Evolutionary conservation across 2,113 vertebrate species (phyloP).

Genomic region (Podiceps cristatus): DNA sequence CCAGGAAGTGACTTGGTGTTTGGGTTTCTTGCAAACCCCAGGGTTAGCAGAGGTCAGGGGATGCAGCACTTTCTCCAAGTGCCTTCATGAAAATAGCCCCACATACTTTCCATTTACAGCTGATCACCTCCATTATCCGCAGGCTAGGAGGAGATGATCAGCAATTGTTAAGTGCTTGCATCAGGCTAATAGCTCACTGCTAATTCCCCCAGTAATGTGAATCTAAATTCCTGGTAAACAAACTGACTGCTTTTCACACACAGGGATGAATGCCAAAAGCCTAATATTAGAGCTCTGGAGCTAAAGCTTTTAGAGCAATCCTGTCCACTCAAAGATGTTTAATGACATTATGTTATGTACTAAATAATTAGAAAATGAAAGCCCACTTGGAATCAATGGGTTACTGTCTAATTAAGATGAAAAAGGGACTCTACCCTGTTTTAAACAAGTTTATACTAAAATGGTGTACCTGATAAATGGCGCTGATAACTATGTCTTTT

Average conservation of each 20-base stretch:
- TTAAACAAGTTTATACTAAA: slow-evolving; percentile 71
- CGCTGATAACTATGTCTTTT: slow-evolving; percentile 42
- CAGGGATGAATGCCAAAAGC: slow-evolving; percentile 79
- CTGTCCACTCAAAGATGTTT: slow-evolving; percentile 70
- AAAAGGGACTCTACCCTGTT: slow-evolving; percentile 41
- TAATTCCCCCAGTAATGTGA: slow-evolving; percentile 80
- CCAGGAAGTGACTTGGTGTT: slow-evolving; percentile 60
- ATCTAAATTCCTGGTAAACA: slow-evolving; percentile 86
- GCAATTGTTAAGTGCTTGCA: slow-evolving; percentile 84
- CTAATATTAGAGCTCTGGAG: slow-evolving; percentile 74
- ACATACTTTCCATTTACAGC: slow-evolving; percentile 73
- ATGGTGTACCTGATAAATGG: slow-evolving; percentile 59
- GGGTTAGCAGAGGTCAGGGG: slow-evolving; percentile 58
- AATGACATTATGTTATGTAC: slow-evolving; percentile 78
- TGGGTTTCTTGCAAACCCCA: slow-evolving; percentile 58
- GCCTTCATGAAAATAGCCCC: slow-evolving; percentile 63
- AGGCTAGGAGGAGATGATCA: slow-evolving; percentile 75
- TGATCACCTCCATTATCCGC: slow-evolving; percentile 80
- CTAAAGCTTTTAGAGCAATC: slow-evolving; percentile 78
- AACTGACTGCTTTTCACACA: slow-evolving; percentile 75
- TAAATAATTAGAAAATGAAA: slow-evolving; percentile 72
- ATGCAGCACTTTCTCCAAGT: slow-evolving; percentile 49
- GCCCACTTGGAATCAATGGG: slow-evolving; percentile 58
- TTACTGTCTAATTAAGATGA: slow-evolving; percentile 75
- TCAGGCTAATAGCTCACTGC: slow-evolving; percentile 83